These are phyloP conservation scores for Euborellia annulipes DNA, from an alignment of 1,140 invertebrate genomes.

Conservation along the genomic window DNA sequence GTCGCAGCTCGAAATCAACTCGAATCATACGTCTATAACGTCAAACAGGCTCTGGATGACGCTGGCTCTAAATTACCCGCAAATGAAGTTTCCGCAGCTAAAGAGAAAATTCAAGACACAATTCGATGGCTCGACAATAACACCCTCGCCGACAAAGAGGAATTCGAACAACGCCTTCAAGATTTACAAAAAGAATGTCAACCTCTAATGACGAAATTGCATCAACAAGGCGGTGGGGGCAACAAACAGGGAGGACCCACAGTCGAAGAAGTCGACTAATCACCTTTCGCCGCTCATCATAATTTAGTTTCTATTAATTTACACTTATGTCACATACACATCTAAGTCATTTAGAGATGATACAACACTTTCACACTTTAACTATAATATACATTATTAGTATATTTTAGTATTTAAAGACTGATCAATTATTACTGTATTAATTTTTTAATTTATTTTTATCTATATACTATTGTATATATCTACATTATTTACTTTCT, in stretches of 20 bases:
- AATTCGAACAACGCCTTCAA: slow-evolving; percentile 57
- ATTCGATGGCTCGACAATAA: slow-evolving; percentile 40
- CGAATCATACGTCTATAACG: slow-evolving; percentile 53
- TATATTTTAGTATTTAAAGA: too few relatives aligned
- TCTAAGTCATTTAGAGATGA: too few relatives aligned
- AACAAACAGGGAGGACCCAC: slow-evolving; percentile 29
- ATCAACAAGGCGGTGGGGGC: slow-evolving; percentile 30
- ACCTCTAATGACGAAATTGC: slow-evolving; percentile 61
- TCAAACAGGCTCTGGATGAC: slow-evolving; percentile 37
- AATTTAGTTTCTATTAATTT: too few relatives aligned
- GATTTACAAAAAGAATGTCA: slow-evolving; percentile 51
- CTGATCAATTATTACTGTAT: too few relatives aligned
- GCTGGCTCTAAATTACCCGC: slow-evolving; percentile 10
- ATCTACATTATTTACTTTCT: too few relatives aligned
- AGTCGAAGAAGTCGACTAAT: slow-evolving; percentile 46
- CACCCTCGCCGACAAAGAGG: slow-evolving; percentile 55
- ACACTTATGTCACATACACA: too few relatives aligned
- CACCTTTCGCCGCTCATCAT: too few relatives aligned
- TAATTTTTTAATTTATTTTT: too few relatives aligned
- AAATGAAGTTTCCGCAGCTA: not conserved
- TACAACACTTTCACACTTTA: too few relatives aligned
- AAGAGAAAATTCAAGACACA: not conserved
- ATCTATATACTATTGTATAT: too few relatives aligned
- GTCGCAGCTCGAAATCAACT: slow-evolving; percentile 47
- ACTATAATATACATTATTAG: too few relatives aligned